Conservation (phyloP, 1,140 invertebrate genomes). For the Lysiphlebus fabarum region DNA sequence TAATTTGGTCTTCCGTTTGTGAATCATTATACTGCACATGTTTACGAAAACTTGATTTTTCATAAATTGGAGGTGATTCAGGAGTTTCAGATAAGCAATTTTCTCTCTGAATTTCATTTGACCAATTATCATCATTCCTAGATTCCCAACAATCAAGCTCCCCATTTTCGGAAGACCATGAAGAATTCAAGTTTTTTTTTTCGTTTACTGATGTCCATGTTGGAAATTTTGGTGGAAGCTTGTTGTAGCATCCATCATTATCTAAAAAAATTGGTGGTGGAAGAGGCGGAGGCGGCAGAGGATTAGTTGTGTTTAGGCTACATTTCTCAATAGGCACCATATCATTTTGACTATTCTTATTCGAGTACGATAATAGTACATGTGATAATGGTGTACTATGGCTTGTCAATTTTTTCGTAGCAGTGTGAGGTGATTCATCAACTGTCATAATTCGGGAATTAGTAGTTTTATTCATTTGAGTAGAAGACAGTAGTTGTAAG, state of each 20-base stretch:
- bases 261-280: conserved; percentile 57
- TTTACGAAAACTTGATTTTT: conserved; percentile 56
- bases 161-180: conserved; percentile 41
- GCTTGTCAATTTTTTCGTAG: conserved; percentile 37
- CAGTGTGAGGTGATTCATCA: conserved; percentile 26
- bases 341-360: conserved; percentile 50
- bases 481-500: conserved; percentile 31
- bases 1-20: conserved; percentile 46
- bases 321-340: conserved; percentile 36
- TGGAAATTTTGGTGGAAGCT: conserved; percentile 56
- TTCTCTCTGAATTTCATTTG: conserved; percentile 36
- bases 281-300: conserved; percentile 59
- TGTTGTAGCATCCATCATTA: conserved; percentile 53
- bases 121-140: conserved; percentile 41
- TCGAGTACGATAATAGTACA: conserved; percentile 44
- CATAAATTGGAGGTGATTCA: conserved; percentile 65
- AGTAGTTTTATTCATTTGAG: conserved; percentile 34
- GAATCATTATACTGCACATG: conserved; percentile 62
- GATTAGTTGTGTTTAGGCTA: conserved; percentile 39
- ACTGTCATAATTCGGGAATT: conserved; percentile 33
- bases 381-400: conserved; percentile 42
- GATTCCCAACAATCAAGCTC: conserved; percentile 48
- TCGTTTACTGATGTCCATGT: conserved; percentile 52
- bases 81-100: conserved; percentile 57
- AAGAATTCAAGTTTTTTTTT: conserved; percentile 34